Conservation (phyloP, 2,888 invertebrate species). For the Elmis aenea region DNA sequence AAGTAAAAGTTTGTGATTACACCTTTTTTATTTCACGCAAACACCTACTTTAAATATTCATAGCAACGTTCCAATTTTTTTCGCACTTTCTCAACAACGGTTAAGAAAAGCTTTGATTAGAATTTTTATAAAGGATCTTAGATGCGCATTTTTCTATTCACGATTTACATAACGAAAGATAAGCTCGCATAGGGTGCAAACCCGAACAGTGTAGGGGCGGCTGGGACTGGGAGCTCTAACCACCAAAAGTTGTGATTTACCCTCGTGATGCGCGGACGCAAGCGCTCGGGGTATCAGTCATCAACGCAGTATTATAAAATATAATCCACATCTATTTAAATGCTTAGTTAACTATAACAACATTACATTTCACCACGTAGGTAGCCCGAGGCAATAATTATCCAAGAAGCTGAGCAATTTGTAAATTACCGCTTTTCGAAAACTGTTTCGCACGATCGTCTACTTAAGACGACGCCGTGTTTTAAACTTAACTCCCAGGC, state of each 20-base stretch:
- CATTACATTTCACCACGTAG: background rate
- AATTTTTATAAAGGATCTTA: slow-evolving; percentile 11
- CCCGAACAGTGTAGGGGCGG: slow-evolving; percentile 24
- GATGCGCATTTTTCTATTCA: slow-evolving; percentile 11
- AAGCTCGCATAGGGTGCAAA: slow-evolving; percentile 18
- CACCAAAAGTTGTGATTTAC: slow-evolving; percentile 30
- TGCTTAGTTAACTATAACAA: background rate
- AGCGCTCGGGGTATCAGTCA: slow-evolving; percentile 21
- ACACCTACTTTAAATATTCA: too few species aligned
- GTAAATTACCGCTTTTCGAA: too few species aligned
- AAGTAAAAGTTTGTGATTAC: too few species aligned
- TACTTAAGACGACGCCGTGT: too few species aligned
- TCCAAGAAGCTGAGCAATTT: too few species aligned
- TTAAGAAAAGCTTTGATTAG: slow-evolving; percentile 5
- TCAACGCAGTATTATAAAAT: slow-evolving; percentile 1
- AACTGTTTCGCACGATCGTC: too few species aligned
- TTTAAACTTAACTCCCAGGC: too few species aligned
- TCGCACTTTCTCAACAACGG: too few species aligned
- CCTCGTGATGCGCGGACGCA: slow-evolving; percentile 26
- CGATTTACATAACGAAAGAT: slow-evolving; percentile 22
- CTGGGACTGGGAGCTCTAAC: slow-evolving; percentile 26
- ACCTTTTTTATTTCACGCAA: too few species aligned
- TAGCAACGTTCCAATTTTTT: too few species aligned
- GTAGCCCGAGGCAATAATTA: too few species aligned
- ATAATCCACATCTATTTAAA: background rate